A percentile compares a stretch with the other conserved stretches of the same genome.
These are phyloP conservation scores for Scyliorhinus canicula DNA, from an alignment of 2,797 vertebrate genomes.

Conservation along the genomic window DNA sequence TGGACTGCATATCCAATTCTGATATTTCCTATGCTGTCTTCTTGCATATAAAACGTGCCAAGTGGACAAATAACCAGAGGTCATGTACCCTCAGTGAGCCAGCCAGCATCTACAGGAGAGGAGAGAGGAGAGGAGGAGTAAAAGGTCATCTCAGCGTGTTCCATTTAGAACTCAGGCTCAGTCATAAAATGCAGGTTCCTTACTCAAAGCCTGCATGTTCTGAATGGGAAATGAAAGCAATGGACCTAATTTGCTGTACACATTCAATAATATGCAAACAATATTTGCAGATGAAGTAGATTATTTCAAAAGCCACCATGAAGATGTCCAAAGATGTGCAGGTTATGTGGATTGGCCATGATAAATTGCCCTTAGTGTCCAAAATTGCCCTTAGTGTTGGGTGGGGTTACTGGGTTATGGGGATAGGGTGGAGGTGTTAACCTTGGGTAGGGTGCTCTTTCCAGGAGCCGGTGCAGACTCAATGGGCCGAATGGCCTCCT, in stretches of 20 bases:
- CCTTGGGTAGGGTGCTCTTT: no score
- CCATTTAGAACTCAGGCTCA: not conserved
- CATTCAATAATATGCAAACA: not conserved
- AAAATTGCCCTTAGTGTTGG: no score
- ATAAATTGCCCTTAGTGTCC: no score
- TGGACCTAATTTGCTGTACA: not conserved
- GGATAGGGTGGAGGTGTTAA: no score
- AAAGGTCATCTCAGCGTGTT: not conserved
- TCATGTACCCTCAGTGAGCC: not conserved
- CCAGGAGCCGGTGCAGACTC: no score
- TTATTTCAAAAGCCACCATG: not conserved
- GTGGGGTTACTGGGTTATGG: no score
- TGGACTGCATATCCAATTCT: not conserved
- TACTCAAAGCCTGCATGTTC: not conserved
- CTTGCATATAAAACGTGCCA: not conserved
- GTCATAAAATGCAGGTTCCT: not conserved
- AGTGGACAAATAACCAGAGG: not conserved
- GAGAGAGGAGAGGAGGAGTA: not conserved
- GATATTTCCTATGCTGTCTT: not conserved
- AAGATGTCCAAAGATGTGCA: no score
- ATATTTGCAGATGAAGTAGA: not conserved
- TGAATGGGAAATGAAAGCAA: not conserved
- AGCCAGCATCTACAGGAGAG: not conserved
- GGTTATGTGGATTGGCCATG: no score
- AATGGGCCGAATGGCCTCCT: no score